Percentiles rank a stretch among this genome's conserved stretches.
Conservation (phyloP, 2,888 invertebrate species). For the Villa cingulata region DNA sequence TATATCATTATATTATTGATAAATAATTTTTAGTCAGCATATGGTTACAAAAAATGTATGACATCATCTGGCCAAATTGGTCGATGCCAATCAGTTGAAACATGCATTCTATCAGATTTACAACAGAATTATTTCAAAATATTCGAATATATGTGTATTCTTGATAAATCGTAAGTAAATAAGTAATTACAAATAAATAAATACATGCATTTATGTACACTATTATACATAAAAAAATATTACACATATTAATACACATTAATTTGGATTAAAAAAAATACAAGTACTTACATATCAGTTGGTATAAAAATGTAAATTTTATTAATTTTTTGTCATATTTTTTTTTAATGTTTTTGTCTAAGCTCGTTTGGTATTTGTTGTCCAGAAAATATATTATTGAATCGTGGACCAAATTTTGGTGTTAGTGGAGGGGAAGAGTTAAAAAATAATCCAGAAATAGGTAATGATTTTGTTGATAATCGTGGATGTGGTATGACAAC, state of each 20-base stretch:
- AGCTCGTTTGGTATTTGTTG: slow-evolving; percentile 61
- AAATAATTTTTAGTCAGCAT: too few species aligned
- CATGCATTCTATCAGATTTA: slow-evolving; percentile 48
- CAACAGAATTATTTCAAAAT: slow-evolving; percentile 44
- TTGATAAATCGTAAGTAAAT: slow-evolving; percentile 45
- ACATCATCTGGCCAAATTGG: slow-evolving; percentile 47
- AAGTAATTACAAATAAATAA: background rate
- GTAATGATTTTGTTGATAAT: slow-evolving; percentile 16
- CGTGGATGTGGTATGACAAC: slow-evolving; percentile 35
- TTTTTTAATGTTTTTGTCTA: background rate
- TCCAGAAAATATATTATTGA: slow-evolving; percentile 39
- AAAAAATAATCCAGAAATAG: slow-evolving; percentile 19
- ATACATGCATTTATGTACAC: too few species aligned
- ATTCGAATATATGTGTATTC: slow-evolving; percentile 55
- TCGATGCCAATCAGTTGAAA: slow-evolving; percentile 48
- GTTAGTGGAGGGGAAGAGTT: slow-evolving; percentile 40
- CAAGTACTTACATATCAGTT: background rate
- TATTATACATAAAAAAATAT: too few species aligned
- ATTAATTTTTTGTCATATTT: background rate
- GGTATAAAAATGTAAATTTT: too few species aligned
- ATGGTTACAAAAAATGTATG: slow-evolving; percentile 42
- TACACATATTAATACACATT: too few species aligned
- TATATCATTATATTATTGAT: too few species aligned
- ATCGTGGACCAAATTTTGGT: slow-evolving; percentile 20
- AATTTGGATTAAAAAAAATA: background rate